Conservation (phyloP, 2,797 vertebrate species). For the Rhynchonycteris naso region DNA sequence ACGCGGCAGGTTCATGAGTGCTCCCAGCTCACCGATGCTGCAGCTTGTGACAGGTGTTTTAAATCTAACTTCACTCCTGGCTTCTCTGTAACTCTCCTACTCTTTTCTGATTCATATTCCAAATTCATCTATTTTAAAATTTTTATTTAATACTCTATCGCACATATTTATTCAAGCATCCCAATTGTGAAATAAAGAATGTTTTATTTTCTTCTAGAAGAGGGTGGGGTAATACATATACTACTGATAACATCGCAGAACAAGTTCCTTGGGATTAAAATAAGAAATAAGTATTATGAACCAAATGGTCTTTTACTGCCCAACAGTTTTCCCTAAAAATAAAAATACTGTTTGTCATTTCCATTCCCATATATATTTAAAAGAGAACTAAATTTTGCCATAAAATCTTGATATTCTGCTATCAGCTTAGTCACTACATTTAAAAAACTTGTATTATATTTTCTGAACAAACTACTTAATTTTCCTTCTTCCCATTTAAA, state of each 20-base stretch:
- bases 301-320: not conserved
- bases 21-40: not conserved
- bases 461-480: not conserved
- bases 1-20: not conserved
- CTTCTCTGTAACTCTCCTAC: not conserved
- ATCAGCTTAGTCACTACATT: not conserved
- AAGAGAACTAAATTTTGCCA: not conserved
- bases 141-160: not conserved
- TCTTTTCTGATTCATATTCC: not conserved
- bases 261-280: not conserved
- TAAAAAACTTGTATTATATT: not conserved
- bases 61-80: not conserved
- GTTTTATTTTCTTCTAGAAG: not conserved
- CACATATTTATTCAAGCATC: not conserved
- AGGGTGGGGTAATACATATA: not conserved
- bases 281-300: not conserved
- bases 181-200: not conserved
- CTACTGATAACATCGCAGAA: not conserved
- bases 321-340: not conserved
- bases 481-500: constrained; percentile 12
- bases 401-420: not conserved
- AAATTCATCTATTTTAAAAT: not conserved
- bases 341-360: constrained; percentile 17
- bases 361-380: not conserved
- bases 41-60: not conserved